Base-by-base conservation (phyloP, 2,888 invertebrate species). In the Clitarchus hookeri region DNA sequence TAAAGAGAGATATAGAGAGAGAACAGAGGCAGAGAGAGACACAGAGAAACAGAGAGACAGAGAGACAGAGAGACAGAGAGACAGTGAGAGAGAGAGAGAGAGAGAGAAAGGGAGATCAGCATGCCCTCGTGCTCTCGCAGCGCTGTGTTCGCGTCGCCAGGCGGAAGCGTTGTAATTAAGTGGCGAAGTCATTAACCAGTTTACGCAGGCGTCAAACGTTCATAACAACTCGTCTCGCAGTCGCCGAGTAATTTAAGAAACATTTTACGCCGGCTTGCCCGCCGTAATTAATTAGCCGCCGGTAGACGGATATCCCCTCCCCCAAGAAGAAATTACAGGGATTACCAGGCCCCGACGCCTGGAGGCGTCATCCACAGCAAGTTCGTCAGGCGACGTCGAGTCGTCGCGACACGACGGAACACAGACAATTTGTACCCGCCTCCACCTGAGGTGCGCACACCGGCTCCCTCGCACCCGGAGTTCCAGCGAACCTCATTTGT, bases 161-260 rank as follows among this genome's bases (percentile, higher is more conserved):
- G 23, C 65, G 65, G 1, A 65, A 65, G 65, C 8, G 65, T 36
- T n/a, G 65, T 65, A 65, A 65, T 65, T 23, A 23, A 65, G 65
- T 65, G n/a, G n/a, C 65, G 65, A 65, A 65, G 65, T 65, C 65
- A 65, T 65, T 65, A 65, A 23, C 65, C 65, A n/a, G 65, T 65
- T 65, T 65, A 65, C 65, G 65, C 65, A 65, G 65, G 65, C 65
- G 65, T 65, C 65, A n/a, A 65, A 65, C 65, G 65, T 19, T n/a
- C 65, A 19, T 65, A 8, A 4, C n/a, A 19, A n/a, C 65, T n/a
- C 65, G 65, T 19, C 65, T 11, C 65, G 65, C 65, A 36, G 36
- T 36, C 36, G 36, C 65, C 65, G 65, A 19, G 65, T n/a, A 65
- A 65, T 65, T 0, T 6, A 65, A 65, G 65, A 65, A 65, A 65